phyloP scores from a whole-genome alignment of 2,113 vertebrate genomes.

The Laterallus jamaicensis region DNA sequence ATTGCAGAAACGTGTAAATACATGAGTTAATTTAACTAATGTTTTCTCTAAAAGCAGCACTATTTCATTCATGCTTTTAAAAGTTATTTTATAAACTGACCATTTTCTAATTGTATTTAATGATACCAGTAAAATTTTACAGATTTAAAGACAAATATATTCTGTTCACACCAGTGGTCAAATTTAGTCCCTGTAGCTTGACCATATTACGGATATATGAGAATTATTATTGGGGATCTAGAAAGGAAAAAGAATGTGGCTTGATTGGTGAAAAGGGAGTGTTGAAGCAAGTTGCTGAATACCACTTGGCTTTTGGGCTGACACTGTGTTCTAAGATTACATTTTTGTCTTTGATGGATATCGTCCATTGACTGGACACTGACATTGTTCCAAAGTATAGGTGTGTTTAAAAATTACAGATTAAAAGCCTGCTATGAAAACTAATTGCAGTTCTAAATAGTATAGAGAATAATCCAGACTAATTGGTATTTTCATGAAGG shows the following conservation, averaged over 20 bases:
- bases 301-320: conserved; percentile 42
- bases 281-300: conserved; percentile 59
- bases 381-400: conserved; percentile 16
- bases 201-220: conserved; percentile 22
- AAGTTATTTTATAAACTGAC: background rate
- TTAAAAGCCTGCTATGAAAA: conserved; percentile 42
- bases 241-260: conserved; percentile 45
- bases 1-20: conserved; percentile 1
- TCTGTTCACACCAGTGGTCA: background rate
- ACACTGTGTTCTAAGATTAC: conserved; percentile 52
- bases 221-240: conserved; percentile 65
- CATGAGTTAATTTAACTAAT: background rate
- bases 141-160: conserved; percentile 21
- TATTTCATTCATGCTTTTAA: background rate
- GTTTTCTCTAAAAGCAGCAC: background rate
- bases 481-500: conserved; percentile 53
- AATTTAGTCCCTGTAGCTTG: conserved; percentile 5
- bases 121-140: background rate
- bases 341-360: conserved; percentile 22
- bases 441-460: conserved; percentile 50
- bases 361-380: conserved; percentile 17
- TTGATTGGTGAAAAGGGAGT: conserved; percentile 57
- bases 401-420: conserved; percentile 46
- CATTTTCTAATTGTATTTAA: background rate
- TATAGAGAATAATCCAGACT: conserved; percentile 62